Conservation (phyloP, 1,140 invertebrate species). For the Cherax quadricarinatus region DNA sequence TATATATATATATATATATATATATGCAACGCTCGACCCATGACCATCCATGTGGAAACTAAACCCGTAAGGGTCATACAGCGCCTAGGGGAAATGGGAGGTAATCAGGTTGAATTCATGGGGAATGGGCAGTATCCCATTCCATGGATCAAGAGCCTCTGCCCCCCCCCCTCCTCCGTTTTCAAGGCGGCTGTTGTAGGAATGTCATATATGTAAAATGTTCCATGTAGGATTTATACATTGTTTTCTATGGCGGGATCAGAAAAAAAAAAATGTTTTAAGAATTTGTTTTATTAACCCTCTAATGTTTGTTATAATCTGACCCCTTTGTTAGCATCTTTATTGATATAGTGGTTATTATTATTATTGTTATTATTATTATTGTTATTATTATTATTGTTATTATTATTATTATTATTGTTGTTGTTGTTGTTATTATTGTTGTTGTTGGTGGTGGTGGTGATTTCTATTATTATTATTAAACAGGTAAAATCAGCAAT, state of each 20-base stretch:
- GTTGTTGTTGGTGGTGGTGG: too few species aligned
- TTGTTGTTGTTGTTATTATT: too few species aligned
- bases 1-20: too few species aligned
- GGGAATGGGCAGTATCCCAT: background rate
- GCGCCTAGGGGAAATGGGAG: background rate
- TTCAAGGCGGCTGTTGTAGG: background rate
- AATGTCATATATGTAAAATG: background rate
- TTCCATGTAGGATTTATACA: slow-evolving; percentile 15
- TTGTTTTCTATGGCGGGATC: slow-evolving; percentile 3
- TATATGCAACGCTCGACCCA: too few species aligned
- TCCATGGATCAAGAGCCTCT: background rate
- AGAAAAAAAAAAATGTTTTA: background rate
- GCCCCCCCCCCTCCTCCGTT: too few species aligned
- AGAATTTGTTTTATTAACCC: background rate
- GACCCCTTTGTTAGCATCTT: background rate
- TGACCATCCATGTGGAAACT: background rate
- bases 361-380: background rate
- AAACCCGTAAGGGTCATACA: background rate
- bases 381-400: too few species aligned
- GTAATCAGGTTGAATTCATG: too few species aligned
- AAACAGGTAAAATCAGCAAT: too few species aligned
- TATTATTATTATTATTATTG: too few species aligned
- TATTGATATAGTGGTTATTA: too few species aligned
- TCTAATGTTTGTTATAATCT: background rate
- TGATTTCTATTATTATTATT: too few species aligned